Conservation (phyloP, 2,797 vertebrate genomes). For the Okamejei kenojei region DNA sequence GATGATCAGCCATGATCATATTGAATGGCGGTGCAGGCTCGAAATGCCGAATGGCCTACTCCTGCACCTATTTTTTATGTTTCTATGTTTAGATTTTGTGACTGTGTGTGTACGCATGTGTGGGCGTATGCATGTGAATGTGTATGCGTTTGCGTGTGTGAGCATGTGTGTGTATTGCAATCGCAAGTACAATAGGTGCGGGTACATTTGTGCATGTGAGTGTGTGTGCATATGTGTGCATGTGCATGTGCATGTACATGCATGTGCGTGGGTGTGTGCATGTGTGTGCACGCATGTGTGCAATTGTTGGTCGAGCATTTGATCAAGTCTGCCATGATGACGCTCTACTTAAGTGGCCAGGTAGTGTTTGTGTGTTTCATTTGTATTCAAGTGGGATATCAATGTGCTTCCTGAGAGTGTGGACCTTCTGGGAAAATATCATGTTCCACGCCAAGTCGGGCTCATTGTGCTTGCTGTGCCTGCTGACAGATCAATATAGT, state of each 20-base stretch:
- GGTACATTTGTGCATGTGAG: no score
- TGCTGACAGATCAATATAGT: slow-evolving; percentile 5
- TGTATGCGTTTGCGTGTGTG: not conserved
- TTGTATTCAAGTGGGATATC: not conserved
- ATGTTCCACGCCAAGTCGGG: not conserved
- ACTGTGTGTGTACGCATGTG: no score
- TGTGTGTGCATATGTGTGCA: not conserved
- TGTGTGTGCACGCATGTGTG: not conserved
- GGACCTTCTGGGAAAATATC: not conserved
- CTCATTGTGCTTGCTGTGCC: not conserved
- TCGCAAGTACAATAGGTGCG: not conserved
- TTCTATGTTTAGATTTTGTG: no score
- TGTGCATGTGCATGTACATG: no score
- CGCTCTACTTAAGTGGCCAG: not conserved
- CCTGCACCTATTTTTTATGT: no score
- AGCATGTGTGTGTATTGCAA: not conserved
- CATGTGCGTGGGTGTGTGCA: not conserved
- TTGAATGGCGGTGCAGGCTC: no score
- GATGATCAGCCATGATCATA: no score
- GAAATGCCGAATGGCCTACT: no score
- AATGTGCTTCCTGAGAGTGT: not conserved
- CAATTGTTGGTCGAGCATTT: not conserved
- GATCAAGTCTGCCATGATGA: not conserved
- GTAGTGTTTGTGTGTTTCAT: not conserved
- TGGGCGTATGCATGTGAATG: not conserved